Evolutionary conservation across 1,140 invertebrate genomes (phyloP).

Genomic region (Calliphora vicina): DNA sequence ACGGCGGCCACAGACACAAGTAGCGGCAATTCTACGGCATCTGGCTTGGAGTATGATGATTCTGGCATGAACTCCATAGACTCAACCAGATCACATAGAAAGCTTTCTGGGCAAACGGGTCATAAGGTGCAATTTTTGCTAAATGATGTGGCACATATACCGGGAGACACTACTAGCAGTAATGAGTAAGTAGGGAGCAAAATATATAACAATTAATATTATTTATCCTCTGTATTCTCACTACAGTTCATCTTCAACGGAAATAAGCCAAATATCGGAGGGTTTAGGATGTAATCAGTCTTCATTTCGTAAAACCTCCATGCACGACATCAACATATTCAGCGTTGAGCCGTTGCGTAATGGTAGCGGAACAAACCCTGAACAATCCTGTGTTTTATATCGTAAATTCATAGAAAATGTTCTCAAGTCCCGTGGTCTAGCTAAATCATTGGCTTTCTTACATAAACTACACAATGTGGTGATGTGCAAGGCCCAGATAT

Average conservation of each 20-base stretch:
- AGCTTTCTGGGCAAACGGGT: slow-evolving; percentile 41
- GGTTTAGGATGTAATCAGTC: neutral
- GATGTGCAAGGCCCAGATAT: slow-evolving; percentile 73
- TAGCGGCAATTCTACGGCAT: slow-evolving; percentile 56
- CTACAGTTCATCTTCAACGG: slow-evolving; percentile 55
- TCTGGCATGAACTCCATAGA: slow-evolving; percentile 59
- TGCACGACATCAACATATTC: slow-evolving; percentile 60
- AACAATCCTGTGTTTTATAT: slow-evolving; percentile 53
- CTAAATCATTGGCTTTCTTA: slow-evolving; percentile 79
- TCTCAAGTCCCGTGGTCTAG: slow-evolving; percentile 83
- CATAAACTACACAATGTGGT: slow-evolving; percentile 74
- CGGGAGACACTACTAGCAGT: slow-evolving; percentile 57
- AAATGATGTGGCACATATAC: slow-evolving; percentile 53
- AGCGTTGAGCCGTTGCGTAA: slow-evolving; percentile 56
- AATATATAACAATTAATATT: neutral
- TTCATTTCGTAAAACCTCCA: slow-evolving; percentile 51
- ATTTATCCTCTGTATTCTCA: neutral
- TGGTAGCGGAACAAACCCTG: slow-evolving; percentile 50
- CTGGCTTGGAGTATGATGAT: slow-evolving; percentile 58
- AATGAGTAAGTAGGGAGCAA: slow-evolving; percentile 50
- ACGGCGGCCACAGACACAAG: slow-evolving; percentile 46
- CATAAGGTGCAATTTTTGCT: slow-evolving; percentile 58
- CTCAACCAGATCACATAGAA: slow-evolving; percentile 48
- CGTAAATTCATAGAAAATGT: slow-evolving; percentile 86
- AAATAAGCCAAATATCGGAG: slow-evolving; percentile 55